Evolutionary conservation across 2,797 vertebrate genomes (phyloP).

Genomic region (Xiphorhynchus erythropygius): DNA sequence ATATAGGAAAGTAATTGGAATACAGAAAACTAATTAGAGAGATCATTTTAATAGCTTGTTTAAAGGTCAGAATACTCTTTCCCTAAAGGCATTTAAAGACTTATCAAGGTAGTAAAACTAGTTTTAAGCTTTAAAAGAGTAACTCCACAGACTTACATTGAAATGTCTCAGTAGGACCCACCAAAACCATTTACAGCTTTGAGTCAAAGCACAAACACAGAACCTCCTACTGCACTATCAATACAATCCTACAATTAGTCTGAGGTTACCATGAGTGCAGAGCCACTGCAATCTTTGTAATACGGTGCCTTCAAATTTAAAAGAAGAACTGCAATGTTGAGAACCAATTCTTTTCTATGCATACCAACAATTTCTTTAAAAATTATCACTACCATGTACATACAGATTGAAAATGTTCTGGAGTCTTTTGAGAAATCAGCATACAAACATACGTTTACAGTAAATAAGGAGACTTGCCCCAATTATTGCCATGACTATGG

Average conservation of each 20-base stretch:
- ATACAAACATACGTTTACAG: not conserved
- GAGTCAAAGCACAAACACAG: not conserved
- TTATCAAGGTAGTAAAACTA: not conserved
- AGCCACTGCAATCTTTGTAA: not conserved
- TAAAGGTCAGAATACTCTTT: not conserved
- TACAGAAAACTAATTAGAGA: not conserved
- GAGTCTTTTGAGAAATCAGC: not conserved
- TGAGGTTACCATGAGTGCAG: not conserved
- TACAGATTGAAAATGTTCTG: not conserved
- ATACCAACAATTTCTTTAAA: not conserved
- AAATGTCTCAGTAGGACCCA: not conserved
- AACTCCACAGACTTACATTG: not conserved
- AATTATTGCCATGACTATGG: not conserved
- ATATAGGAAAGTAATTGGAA: not conserved
- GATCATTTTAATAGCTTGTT: not conserved
- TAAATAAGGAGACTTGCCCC: not conserved
- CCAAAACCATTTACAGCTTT: not conserved
- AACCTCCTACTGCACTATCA: not conserved
- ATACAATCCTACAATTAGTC: not conserved
- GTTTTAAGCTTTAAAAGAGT: not conserved
- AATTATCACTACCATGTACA: not conserved
- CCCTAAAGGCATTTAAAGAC: not conserved
- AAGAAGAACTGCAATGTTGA: not conserved
- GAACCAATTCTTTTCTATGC: not conserved
- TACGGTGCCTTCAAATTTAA: not conserved